phyloP scores from a whole-genome alignment of 2,113 vertebrate species.

The Herpailurus yagouaroundi region DNA sequence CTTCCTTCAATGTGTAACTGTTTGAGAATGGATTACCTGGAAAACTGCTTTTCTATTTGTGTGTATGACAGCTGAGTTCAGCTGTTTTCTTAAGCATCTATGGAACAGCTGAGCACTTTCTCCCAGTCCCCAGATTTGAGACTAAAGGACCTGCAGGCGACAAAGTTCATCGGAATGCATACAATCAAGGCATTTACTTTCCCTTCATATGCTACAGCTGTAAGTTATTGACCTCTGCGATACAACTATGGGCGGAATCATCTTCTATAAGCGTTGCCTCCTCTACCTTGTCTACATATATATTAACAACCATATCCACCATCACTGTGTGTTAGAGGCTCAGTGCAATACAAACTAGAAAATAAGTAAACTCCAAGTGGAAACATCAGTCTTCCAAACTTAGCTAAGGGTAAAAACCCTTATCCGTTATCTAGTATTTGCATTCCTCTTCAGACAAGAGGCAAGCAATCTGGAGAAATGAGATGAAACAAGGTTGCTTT shows the following conservation, averaged over 20 bases:
- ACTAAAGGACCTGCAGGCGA: not conserved
- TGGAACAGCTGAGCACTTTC: slow-evolving; percentile 74
- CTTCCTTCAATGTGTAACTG: not conserved
- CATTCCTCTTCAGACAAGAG: not conserved
- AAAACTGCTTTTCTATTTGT: slow-evolving; percentile 69
- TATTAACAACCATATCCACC: not conserved
- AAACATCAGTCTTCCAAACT: not conserved
- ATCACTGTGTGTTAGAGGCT: not conserved
- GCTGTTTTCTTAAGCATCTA: slow-evolving; percentile 73
- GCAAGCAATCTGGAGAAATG: not conserved
- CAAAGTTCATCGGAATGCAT: slow-evolving; percentile 45
- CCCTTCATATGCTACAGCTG: slow-evolving; percentile 43
- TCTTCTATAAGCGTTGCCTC: not conserved
- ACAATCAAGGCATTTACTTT: slow-evolving; percentile 45
- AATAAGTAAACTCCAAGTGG: not conserved
- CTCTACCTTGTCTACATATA: not conserved
- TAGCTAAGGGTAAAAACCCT: not conserved
- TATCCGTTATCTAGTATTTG: not conserved
- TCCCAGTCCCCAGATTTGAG: slow-evolving; percentile 57
- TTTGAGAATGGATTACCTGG: slow-evolving; percentile 72
- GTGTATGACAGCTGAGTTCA: slow-evolving; percentile 78
- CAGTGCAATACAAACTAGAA: not conserved
- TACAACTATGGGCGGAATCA: not conserved
- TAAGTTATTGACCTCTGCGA: slow-evolving; percentile 42
- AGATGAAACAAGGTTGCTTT: not conserved